A percentile compares a stretch with the other conserved stretches of the same genome.
Evolutionary conservation across 1,140 invertebrate genomes (phyloP).

Genomic region (Prorops nasuta): DNA sequence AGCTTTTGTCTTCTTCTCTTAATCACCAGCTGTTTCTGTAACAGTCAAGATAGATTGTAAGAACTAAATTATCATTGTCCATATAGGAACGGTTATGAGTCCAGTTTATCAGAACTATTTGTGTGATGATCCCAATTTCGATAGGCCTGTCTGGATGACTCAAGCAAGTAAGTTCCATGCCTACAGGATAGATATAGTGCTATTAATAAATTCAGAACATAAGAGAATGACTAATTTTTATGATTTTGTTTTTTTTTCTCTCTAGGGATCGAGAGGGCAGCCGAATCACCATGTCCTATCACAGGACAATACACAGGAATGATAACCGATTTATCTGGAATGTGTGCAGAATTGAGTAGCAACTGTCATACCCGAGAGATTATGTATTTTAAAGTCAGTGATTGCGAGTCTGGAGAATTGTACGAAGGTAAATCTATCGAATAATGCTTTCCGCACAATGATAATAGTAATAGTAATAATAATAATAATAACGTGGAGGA

Average conservation of each 20-base stretch:
- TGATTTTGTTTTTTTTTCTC: too few species aligned
- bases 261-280: slow-evolving; percentile 55
- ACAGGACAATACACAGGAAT: slow-evolving; percentile 68
- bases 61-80: too few species aligned
- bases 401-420: slow-evolving; percentile 63
- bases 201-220: too few species aligned
- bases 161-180: slow-evolving; percentile 61
- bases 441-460: too few species aligned
- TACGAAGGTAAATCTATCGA: slow-evolving; percentile 61
- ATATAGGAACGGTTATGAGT: slow-evolving; percentile 36
- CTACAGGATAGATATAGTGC: too few species aligned
- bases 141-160: slow-evolving; percentile 62
- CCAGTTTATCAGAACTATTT: slow-evolving; percentile 41
- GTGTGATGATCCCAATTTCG: slow-evolving; percentile 50
- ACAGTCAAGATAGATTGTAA: too few species aligned
- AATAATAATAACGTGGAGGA: too few species aligned
- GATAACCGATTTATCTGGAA: slow-evolving; percentile 65
- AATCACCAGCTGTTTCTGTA: too few species aligned
- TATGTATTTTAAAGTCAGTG: slow-evolving; percentile 72
- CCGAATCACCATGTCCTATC: slow-evolving; percentile 66
- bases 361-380: slow-evolving; percentile 69
- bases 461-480: too few species aligned
- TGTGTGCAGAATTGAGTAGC: slow-evolving; percentile 72
- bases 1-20: too few species aligned
- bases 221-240: too few species aligned